Base-by-base conservation (phyloP, 2,888 invertebrate species). In the Sarcophaga variegata region DNA sequence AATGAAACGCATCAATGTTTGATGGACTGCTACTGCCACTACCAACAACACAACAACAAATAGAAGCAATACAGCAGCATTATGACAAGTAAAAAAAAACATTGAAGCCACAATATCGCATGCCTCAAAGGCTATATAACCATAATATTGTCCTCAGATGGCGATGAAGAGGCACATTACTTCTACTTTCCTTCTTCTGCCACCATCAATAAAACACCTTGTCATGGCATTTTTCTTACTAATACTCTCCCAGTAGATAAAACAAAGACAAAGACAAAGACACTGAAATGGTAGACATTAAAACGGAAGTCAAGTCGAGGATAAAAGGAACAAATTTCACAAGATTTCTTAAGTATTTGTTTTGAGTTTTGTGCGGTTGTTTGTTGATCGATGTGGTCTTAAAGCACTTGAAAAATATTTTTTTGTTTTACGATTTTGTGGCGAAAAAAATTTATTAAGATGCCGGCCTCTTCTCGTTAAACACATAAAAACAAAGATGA, bases 301-400 rank as follows among this genome's bases (percentile, higher is more conserved):
- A 60, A 60, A 11, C 22, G 27, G 45, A 69, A 75, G 54, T 54
- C 17, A 2, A 45, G 45, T 67, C 20, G 45, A 54, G 69, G 54
- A 54, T 54, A 54, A 45, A 25, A 54, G 22, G 3, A 71, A 80
- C 47, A 66, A 76, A 76, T 71, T 72, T 49, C 67, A 59, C 59
- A 62, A 86, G 66, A 81, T 71, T 72, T 79, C 62, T 79, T 37
- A 79, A 87, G 84, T 79, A 75, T 84, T 83, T 79, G 54, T 77
- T 74, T 81, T 80, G 79, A 63, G 71, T 84, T 82, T 67, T 5
- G 66, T 84, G 67, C 59, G 27, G 22, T 54, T 17, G 54, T 54
- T 54, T 5, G 17, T 54, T 54, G 14, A 54, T 54, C 54, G 4
- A 54, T 54, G 10, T 8, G 67, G 74, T 47, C 81, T 63, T 84